Conservation (phyloP, 2,888 invertebrate genomes). For the Chloromyia formosa region DNA sequence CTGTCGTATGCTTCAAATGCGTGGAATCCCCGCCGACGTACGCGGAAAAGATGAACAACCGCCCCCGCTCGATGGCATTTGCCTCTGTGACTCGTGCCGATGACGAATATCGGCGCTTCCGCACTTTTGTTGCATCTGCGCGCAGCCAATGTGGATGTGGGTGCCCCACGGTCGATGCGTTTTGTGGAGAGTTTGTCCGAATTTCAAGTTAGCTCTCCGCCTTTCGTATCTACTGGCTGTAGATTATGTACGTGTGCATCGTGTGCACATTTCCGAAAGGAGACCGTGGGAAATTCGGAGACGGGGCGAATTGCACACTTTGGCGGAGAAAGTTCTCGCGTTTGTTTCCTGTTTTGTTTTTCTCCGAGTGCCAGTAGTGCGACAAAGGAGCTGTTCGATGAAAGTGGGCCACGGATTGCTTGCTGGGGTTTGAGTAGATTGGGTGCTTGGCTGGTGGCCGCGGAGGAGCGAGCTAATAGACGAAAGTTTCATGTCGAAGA, state of each 20-base stretch:
- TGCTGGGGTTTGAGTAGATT: no score
- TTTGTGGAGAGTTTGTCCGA: conserved; percentile 11
- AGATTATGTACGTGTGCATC: no score
- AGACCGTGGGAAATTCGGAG: no score
- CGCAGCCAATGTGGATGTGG: background rate
- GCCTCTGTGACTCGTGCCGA: background rate
- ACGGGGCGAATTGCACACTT: no score
- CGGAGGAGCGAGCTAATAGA: background rate
- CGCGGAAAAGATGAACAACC: background rate
- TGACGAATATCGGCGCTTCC: background rate
- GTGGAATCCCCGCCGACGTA: background rate
- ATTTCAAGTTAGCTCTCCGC: no score
- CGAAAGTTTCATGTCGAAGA: background rate
- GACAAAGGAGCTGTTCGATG: no score
- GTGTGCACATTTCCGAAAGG: no score
- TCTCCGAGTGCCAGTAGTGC: background rate
- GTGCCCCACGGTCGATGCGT: background rate
- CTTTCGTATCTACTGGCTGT: no score
- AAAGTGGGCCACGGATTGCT: background rate
- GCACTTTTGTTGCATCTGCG: conserved; percentile 16
- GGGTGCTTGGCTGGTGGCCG: background rate
- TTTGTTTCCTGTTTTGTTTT: background rate
- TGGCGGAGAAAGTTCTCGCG: no score
- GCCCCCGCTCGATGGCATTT: conserved; percentile 8
- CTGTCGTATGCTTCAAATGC: background rate